Percentiles rank a stretch among this genome's conserved stretches.
Evolutionary conservation across 2,113 vertebrate genomes (phyloP).

Genomic region (Pollimyrus isidori): DNA sequence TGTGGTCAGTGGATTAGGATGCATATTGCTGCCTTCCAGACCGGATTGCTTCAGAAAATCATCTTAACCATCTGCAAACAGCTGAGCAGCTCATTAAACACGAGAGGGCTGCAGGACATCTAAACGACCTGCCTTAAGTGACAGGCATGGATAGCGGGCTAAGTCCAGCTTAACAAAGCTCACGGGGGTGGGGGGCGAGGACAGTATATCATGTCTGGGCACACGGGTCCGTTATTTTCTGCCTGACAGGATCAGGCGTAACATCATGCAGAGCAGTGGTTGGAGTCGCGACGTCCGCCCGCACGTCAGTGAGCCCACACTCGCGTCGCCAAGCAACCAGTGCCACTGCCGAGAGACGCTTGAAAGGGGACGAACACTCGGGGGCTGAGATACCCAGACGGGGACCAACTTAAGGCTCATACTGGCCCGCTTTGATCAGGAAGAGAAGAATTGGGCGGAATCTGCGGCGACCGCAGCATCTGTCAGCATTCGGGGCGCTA

Average conservation of each 20-base stretch:
- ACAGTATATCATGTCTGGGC: background rate
- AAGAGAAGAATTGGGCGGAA: background rate
- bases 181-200: background rate
- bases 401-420: background rate
- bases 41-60: conserved; percentile 39
- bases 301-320: background rate
- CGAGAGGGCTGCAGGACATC: conserved; percentile 20
- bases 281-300: background rate
- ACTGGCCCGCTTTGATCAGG: background rate
- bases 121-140: conserved; percentile 33
- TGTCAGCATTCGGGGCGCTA: background rate
- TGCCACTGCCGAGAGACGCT: background rate
- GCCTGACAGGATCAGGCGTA: background rate
- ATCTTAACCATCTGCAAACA: conserved; percentile 38
- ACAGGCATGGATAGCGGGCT: conserved; percentile 49
- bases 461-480: background rate
- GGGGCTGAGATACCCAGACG: background rate
- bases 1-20: conserved; percentile 50
- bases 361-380: background rate
- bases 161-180: conserved; percentile 49
- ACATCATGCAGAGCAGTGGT: background rate
- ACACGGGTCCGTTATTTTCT: background rate
- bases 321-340: background rate
- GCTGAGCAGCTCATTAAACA: conserved; percentile 41
- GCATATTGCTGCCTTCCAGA: conserved; percentile 43